Conservation (phyloP, 2,888 invertebrate species). For the Tridacna gigas region DNA sequence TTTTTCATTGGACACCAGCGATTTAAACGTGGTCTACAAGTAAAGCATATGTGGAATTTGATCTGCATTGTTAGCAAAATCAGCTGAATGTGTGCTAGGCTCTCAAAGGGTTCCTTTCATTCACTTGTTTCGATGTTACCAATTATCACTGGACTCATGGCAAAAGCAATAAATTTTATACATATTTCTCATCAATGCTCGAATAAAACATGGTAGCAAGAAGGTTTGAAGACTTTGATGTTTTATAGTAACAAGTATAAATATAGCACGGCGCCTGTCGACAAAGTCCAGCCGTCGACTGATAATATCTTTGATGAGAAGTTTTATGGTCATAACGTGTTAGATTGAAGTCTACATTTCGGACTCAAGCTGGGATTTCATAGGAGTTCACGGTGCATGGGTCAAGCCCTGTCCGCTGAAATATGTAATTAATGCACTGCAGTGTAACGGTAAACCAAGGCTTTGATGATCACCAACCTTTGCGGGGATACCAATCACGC, state of each 20-base stretch:
- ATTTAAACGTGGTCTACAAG: too few relatives aligned
- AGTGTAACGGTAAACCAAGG: conserved; percentile 22
- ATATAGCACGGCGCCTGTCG: conserved; percentile 39
- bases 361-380: conserved; percentile 15
- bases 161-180: conserved; percentile 10
- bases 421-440: conserved; percentile 35
- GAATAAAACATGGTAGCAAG: conserved; percentile 19
- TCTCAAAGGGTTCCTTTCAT: background rate
- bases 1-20: too few relatives aligned
- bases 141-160: background rate
- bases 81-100: too few relatives aligned
- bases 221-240: conserved; percentile 5
- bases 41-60: too few relatives aligned
- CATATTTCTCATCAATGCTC: conserved; percentile 20
- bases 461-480: conserved; percentile 7
- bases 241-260: background rate
- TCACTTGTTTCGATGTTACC: background rate
- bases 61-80: too few relatives aligned
- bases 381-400: conserved; percentile 15
- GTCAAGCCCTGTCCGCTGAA: conserved; percentile 30
- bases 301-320: conserved; percentile 50
- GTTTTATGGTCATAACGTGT: conserved; percentile 57
- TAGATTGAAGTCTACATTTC: conserved; percentile 37
- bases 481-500: conserved; percentile 5
- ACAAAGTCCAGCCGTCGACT: conserved; percentile 37